Percentiles rank a stretch among this genome's conserved stretches.
phyloP scores from a whole-genome alignment of 30 jellyfish, hydroid and myxozoan genomes.

The Pelagia noctiluca region DNA sequence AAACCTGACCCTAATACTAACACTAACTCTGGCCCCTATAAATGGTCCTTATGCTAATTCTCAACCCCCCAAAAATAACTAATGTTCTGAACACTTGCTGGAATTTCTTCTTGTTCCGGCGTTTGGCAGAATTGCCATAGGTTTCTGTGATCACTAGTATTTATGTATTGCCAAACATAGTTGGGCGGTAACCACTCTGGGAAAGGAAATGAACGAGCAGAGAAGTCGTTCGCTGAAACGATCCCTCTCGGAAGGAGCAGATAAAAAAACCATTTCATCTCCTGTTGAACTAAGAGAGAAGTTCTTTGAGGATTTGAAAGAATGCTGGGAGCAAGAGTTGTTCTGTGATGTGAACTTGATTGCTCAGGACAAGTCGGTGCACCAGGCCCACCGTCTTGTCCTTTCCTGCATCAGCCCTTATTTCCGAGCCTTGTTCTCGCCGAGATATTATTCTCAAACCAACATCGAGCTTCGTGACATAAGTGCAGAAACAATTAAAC shows the following conservation, averaged over 20 bases:
- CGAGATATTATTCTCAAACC: slow-evolving; percentile 18
- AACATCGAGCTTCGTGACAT: slow-evolving; percentile 26
- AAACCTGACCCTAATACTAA: too few species aligned
- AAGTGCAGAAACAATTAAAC: slow-evolving; percentile 1
- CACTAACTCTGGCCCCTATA: too few species aligned
- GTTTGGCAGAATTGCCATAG: too few species aligned
- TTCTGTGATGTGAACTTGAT: slow-evolving; percentile 42
- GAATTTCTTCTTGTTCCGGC: too few species aligned
- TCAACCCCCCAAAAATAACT: too few species aligned
- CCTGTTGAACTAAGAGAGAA: slow-evolving; percentile 4
- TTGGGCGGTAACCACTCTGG: too few species aligned
- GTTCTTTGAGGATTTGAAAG: slow-evolving; percentile 29
- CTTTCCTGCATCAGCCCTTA: slow-evolving; percentile 68
- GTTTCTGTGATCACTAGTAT: too few species aligned
- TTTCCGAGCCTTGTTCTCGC: slow-evolving; percentile 58
- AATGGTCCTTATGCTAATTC: too few species aligned
- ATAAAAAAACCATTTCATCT: background rate
- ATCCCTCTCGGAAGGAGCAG: slow-evolving; percentile 49
- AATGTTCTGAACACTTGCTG: too few species aligned
- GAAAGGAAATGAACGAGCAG: background rate
- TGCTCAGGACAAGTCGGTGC: slow-evolving; percentile 35
- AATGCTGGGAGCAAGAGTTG: slow-evolving; percentile 48
- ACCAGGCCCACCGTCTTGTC: slow-evolving; percentile 48
- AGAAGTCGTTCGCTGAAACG: background rate
- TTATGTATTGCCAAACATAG: too few species aligned